A percentile compares a stretch with the other conserved stretches of the same genome.
phyloP scores from a whole-genome alignment of 1,140 invertebrate species.

The Bombus ignitus region DNA sequence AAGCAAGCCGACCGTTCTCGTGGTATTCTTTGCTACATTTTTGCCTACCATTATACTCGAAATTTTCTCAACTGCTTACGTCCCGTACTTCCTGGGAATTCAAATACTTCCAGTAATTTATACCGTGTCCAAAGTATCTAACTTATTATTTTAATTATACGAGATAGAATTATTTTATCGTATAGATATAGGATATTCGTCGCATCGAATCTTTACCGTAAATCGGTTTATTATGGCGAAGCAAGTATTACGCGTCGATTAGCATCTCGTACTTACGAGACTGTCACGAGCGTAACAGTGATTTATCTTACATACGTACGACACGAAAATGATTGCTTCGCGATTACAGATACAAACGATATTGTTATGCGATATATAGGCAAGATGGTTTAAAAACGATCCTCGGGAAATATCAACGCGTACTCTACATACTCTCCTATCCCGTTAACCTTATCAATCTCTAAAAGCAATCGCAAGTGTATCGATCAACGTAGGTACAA shows the following conservation, averaged over 20 bases:
- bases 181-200: background rate
- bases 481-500: background rate
- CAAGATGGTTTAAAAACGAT: background rate
- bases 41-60: background rate
- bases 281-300: slow-evolving; percentile 34
- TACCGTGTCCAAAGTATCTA: too few species aligned
- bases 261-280: slow-evolving; percentile 13
- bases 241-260: slow-evolving; percentile 3
- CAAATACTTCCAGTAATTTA: too few species aligned
- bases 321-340: slow-evolving; percentile 6
- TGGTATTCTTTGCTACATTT: slow-evolving; percentile 45
- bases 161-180: background rate
- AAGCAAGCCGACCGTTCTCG: slow-evolving; percentile 49
- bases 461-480: background rate
- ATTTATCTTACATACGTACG: slow-evolving; percentile 15
- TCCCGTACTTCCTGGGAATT: background rate
- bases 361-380: slow-evolving; percentile 13
- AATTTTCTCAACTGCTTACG: slow-evolving; percentile 7
- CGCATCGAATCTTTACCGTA: background rate
- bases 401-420: background rate
- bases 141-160: background rate
- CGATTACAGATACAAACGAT: slow-evolving; percentile 29
- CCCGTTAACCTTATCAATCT: background rate
- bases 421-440: too few species aligned
- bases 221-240: background rate